Conservation (phyloP, 2,797 vertebrate genomes). For the Falco peregrinus region DNA sequence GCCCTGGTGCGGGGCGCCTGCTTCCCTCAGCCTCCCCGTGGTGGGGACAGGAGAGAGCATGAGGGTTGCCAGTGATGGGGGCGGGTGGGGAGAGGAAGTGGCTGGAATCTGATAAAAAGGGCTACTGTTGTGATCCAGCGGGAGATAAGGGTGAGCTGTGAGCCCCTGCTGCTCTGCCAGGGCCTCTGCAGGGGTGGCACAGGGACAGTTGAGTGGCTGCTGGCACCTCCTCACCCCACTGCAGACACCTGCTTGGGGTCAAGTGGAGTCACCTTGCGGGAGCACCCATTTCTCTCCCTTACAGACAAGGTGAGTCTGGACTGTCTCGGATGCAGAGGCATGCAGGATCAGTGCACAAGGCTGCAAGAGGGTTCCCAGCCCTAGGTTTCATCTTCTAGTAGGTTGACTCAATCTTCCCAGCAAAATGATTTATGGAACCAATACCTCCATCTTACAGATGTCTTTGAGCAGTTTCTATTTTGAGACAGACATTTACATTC, state of each 20-base stretch:
- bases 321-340: background rate
- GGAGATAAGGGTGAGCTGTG: accelerated
- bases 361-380: background rate
- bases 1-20: too few relatives aligned
- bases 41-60: background rate
- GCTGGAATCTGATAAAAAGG: background rate
- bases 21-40: background rate
- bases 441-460: accelerated
- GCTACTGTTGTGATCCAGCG: accelerated
- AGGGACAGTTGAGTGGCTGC: background rate
- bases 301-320: background rate
- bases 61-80: background rate
- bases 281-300: background rate
- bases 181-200: background rate
- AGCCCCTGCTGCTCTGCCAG: accelerated
- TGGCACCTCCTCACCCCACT: background rate
- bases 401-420: background rate
- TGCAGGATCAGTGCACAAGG: background rate
- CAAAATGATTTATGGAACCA: background rate
- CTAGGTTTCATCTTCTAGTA: background rate
- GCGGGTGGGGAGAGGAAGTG: background rate
- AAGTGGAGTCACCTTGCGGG: accelerated
- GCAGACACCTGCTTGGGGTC: background rate
- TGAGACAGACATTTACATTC: background rate
- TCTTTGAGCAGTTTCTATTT: background rate